Conservation (phyloP, 2,797 vertebrate genomes). For the Myoxocephalus aenaeus region DNA sequence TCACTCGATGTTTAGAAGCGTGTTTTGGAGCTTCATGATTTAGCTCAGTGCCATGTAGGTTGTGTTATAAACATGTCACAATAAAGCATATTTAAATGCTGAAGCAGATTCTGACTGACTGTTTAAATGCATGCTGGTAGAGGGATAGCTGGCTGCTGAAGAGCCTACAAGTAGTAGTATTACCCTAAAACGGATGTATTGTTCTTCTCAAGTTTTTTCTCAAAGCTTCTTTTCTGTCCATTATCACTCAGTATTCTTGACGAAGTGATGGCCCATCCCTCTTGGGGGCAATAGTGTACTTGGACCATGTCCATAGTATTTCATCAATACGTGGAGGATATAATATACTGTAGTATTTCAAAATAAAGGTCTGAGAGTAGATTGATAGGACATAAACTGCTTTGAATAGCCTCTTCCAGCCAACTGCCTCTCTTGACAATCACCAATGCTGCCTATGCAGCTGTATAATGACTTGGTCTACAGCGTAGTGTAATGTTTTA, state of each 20-base stretch:
- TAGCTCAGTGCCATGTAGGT: background rate
- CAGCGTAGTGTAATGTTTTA: conserved; percentile 26
- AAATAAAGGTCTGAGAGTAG: conserved; percentile 24
- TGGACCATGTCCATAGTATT: conserved; percentile 35
- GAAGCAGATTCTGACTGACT: background rate
- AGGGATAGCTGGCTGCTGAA: background rate
- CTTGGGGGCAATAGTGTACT: conserved; percentile 23
- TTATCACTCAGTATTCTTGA: conserved; percentile 19
- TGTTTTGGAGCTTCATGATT: conserved; percentile 37
- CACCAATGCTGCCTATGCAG: conserved; percentile 3
- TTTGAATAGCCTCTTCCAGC: conserved; percentile 15
- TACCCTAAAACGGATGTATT: background rate
- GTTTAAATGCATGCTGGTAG: background rate
- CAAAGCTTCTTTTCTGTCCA: conserved; percentile 27
- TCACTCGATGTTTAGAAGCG: conserved; percentile 28
- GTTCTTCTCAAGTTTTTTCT: background rate
- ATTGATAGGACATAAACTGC: conserved; percentile 33
- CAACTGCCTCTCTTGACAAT: conserved; percentile 20
- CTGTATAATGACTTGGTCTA: conserved; percentile 30
- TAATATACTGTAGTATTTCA: conserved; percentile 28
- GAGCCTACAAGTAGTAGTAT: background rate
- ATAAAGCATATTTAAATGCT: background rate
- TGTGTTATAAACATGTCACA: conserved; percentile 1
- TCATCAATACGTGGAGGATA: conserved; percentile 37
- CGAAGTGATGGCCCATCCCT: conserved; percentile 14